Base-by-base conservation (phyloP, 2,888 invertebrate genomes). In the Caenorhabditis sp. region DNA sequence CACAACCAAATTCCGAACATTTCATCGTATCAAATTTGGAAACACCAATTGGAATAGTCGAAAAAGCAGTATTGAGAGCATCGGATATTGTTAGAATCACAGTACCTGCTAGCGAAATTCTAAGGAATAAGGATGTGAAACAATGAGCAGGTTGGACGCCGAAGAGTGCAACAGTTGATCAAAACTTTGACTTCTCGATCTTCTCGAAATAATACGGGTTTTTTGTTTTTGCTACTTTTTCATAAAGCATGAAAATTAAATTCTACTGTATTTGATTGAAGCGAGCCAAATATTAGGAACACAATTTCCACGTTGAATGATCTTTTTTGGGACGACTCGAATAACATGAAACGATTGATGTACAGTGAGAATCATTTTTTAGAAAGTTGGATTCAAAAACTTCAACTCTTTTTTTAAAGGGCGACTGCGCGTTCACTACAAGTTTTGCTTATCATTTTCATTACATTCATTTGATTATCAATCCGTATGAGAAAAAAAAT, bases 31-130 rank as follows among this genome's bases (percentile, higher is more conserved):
- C 59, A 21, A 71, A 66, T 38, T 56, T 73, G 12, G 20, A 60
- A 38, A 73, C 73, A 23, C 66, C 63, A n/a, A 69, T 69, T 23
- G 73, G 73, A 43, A 59, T 50, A 1, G 17, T 73, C 26, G 63
- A 69, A 17, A 66, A 63, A 57, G 68, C 69, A 3, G 69, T 69
- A 2, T 59, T 73, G 17, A 58, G 73, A 21, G 43, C 69, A 17
- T 25, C 62, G 0, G 73, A 73, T 58, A 66, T 73, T 26, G 56
- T 68, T n/a, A 65, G 54, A 38, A 59, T 73, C 31, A 58, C 50
- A 20, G 61, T 50, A 50, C 10, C 50, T 61, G 59, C 43, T 8
- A 27, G n/a, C 12, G 59, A 59, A 57, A 21, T 52, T 2, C 1
- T 8, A 8, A 52, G 23, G 52, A 52, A 52, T 12, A 43, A 43